Evolutionary conservation across 2,888 invertebrate genomes (phyloP).

Genomic region (Dorcus parallelipipedus): DNA sequence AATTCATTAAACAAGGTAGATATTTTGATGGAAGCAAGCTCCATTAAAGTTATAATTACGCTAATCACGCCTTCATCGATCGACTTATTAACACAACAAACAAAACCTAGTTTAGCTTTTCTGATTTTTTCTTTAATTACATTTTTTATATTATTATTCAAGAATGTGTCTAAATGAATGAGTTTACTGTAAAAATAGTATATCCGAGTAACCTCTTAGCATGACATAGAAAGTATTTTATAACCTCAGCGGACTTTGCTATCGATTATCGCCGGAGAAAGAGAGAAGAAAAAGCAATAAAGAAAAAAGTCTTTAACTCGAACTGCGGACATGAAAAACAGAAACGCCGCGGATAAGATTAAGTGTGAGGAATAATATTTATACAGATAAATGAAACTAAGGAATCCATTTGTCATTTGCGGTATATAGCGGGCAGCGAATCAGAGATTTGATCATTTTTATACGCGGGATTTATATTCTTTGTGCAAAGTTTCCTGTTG

Average conservation of each 20-base stretch:
- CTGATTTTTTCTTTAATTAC: too few species aligned
- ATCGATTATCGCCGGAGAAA: slow-evolving; percentile 13
- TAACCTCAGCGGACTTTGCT: slow-evolving; percentile 17
- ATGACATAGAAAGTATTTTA: slow-evolving; percentile 23
- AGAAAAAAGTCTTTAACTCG: not conserved
- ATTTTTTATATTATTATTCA: too few species aligned
- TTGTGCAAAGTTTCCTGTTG: too few species aligned
- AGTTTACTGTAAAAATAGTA: not conserved
- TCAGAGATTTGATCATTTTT: too few species aligned
- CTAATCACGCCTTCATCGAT: too few species aligned
- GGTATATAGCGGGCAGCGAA: not conserved
- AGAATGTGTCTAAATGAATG: too few species aligned
- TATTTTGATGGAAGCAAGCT: too few species aligned
- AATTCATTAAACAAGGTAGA: too few species aligned
- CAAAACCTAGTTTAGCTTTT: too few species aligned
- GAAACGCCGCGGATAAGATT: not conserved
- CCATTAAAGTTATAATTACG: too few species aligned
- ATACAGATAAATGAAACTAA: not conserved
- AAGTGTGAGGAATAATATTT: not conserved
- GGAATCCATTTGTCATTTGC: not conserved
- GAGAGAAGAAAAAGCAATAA: not conserved
- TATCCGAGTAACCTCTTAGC: slow-evolving; percentile 16
- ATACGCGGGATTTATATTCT: too few species aligned
- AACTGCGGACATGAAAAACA: not conserved
- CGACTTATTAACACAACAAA: too few species aligned